phyloP scores from a whole-genome alignment of 2,797 vertebrate genomes.

The Erpetoichthys calabaricus region DNA sequence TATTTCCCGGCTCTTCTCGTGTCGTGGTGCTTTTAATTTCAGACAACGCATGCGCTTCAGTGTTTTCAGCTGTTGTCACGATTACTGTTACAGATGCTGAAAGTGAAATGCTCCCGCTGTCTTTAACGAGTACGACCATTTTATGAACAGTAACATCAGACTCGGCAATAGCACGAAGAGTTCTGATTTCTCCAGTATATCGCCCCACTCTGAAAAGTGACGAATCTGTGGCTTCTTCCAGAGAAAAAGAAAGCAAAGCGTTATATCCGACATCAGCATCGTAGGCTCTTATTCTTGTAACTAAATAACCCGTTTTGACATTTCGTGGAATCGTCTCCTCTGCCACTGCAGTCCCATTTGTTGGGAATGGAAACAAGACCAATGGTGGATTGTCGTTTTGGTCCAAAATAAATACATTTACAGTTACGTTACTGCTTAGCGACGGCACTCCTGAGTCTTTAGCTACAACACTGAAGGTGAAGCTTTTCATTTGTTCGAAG shows the following conservation, averaged over 20 bases:
- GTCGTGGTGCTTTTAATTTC: constrained; percentile 21
- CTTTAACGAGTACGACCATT: constrained; percentile 35
- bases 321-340: constrained; percentile 28
- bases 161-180: constrained; percentile 31
- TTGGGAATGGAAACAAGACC: constrained; percentile 26
- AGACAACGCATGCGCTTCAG: constrained; percentile 29
- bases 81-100: constrained; percentile 32
- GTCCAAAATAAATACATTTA: constrained; percentile 36
- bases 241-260: constrained; percentile 17
- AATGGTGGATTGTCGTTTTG: constrained; percentile 35
- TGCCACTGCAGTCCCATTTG: constrained; percentile 27
- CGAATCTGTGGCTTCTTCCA: constrained; percentile 17
- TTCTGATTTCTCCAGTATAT: constrained; percentile 38
- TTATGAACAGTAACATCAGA: constrained; percentile 32
- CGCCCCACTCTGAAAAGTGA: constrained; percentile 22
- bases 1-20: constrained; percentile 15
- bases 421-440: constrained; percentile 29
- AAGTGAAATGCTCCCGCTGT: constrained; percentile 37
- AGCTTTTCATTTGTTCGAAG: constrained; percentile 46
- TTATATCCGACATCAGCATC: constrained; percentile 25
- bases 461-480: constrained; percentile 22
- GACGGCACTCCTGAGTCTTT: constrained; percentile 22
- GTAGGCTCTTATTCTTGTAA: constrained; percentile 27
- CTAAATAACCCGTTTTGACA: constrained; percentile 18
- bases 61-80: constrained; percentile 28